These are phyloP conservation scores for Nothobranchius kuhntae DNA, from an alignment of 2,113 vertebrate species.

Conservation along the genomic window DNA sequence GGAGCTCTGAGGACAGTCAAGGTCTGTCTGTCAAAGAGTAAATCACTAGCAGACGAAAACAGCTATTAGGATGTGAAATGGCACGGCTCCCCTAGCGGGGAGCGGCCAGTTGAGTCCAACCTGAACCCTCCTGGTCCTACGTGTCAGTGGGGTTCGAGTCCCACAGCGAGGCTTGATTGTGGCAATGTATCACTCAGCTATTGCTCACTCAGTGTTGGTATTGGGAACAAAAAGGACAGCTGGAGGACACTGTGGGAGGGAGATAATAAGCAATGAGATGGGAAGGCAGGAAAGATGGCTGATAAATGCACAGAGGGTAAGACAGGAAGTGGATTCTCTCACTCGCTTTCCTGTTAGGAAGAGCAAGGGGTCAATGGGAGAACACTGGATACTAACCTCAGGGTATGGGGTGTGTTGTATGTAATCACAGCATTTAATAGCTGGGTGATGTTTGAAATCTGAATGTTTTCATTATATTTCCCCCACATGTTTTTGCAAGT, in stretches of 20 bases:
- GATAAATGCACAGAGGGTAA: constrained; percentile 41
- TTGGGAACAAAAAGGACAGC: constrained; percentile 47
- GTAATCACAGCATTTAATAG: constrained; percentile 15
- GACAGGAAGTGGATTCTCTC: constrained; percentile 58
- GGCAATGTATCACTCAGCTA: constrained; percentile 58
- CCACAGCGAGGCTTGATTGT: constrained; percentile 38
- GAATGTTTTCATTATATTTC: constrained; percentile 30
- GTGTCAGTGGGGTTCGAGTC: constrained; percentile 49
- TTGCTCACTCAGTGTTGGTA: constrained; percentile 24
- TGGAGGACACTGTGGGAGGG: constrained; percentile 53
- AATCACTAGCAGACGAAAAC: constrained; percentile 45
- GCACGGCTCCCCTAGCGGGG: constrained; percentile 23
- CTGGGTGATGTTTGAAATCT: constrained; percentile 2
- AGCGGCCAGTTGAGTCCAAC: constrained; percentile 40
- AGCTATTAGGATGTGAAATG: constrained; percentile 36
- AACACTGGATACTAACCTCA: constrained; percentile 30
- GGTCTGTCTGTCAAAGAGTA: constrained; percentile 42
- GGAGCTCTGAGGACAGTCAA: constrained; percentile 36
- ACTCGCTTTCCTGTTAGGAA: constrained; percentile 63
- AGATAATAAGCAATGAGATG: constrained; percentile 41
- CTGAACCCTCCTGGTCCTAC: constrained; percentile 46
- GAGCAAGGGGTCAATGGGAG: constrained; percentile 32
- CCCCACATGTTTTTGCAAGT: not conserved
- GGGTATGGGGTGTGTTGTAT: constrained; percentile 9
- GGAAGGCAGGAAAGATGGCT: constrained; percentile 59